Conservation (phyloP, 2,797 vertebrate genomes). For the Eulemur coronatus region DNA sequence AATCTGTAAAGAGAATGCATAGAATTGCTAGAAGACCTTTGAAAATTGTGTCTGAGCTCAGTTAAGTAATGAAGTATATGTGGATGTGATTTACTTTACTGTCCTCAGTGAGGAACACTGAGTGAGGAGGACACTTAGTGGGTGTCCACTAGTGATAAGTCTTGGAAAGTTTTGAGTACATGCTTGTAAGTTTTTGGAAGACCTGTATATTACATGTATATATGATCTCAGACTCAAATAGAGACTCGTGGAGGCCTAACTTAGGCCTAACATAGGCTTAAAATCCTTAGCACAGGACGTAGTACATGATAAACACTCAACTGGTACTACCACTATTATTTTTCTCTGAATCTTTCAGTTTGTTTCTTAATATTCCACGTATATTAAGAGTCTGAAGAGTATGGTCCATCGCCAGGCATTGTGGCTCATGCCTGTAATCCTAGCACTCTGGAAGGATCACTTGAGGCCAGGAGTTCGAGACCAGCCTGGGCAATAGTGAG, state of each 20-base stretch:
- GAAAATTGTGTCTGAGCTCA: background rate
- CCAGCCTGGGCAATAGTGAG: background rate
- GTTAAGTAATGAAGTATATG: background rate
- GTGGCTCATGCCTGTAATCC: background rate
- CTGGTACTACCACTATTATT: background rate
- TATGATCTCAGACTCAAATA: background rate
- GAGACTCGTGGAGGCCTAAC: background rate
- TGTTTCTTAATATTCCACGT: background rate
- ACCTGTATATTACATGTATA: background rate
- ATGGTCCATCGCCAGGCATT: background rate
- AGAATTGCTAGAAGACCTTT: constrained; percentile 18
- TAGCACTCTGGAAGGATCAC: background rate
- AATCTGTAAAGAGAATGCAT: constrained; percentile 30
- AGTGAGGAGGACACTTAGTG: background rate
- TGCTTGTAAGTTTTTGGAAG: background rate
- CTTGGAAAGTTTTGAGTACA: background rate
- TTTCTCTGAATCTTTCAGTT: background rate
- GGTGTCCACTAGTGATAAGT: background rate
- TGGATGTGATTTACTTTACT: background rate
- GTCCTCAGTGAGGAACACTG: background rate
- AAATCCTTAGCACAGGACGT: background rate
- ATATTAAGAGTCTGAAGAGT: background rate
- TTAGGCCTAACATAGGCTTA: background rate
- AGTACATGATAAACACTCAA: background rate
- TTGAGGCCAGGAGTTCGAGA: background rate